Percentiles rank a stretch among this genome's conserved stretches.
Conservation (phyloP, 2,888 invertebrate genomes). For the Clepsis dumicolana region DNA sequence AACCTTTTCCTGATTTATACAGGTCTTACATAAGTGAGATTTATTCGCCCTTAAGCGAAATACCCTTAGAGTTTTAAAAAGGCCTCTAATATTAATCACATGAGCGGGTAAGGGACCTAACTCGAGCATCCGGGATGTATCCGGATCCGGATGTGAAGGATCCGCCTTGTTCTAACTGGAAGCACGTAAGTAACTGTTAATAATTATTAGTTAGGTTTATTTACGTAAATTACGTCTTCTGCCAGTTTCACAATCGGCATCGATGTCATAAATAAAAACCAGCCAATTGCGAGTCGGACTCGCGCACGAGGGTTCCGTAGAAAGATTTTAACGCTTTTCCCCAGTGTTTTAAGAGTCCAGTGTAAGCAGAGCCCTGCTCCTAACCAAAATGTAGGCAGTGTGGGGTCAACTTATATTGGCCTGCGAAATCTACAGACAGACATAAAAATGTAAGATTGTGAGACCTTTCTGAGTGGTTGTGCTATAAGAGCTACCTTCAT, state of each 20-base stretch:
- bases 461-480: no score
- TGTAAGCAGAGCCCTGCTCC: no score
- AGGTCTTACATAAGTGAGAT: conserved; percentile 1
- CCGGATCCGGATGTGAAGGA: neutral
- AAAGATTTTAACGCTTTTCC: no score
- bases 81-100: conserved; percentile 27
- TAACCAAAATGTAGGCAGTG: no score
- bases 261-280: neutral
- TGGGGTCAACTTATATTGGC: no score
- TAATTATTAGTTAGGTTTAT: conserved; percentile 9
- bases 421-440: no score
- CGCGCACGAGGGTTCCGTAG: no score
- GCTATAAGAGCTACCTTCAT: no score
- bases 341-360: no score
- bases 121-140: conserved; percentile 18
- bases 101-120: conserved; percentile 8
- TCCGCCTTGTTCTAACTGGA: conserved; percentile 2
- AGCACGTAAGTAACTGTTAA: neutral
- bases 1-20: conserved; percentile 5
- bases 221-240: neutral
- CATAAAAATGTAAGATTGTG: no score
- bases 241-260: neutral
- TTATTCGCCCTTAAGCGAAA: neutral
- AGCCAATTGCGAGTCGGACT: no score
- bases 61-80: conserved; percentile 14